Percentiles rank a stretch among this genome's conserved stretches.
phyloP scores from a whole-genome alignment of 2,113 vertebrate species.

The Zosterops japonicus region DNA sequence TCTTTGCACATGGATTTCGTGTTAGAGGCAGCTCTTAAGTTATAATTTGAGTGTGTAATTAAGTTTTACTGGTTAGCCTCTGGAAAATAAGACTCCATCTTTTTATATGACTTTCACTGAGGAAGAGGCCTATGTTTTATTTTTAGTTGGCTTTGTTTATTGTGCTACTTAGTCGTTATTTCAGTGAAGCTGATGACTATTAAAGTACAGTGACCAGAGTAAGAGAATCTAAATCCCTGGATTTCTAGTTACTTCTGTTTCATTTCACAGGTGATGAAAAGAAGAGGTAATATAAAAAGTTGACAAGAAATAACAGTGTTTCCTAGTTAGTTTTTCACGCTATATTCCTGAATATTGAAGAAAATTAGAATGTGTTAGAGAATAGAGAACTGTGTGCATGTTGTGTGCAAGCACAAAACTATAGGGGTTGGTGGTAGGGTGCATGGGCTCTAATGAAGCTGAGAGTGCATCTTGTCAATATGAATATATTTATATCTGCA shows the following conservation, averaged over 20 bases:
- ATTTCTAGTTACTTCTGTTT: not conserved
- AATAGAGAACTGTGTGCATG: not conserved
- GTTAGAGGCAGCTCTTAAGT: not conserved
- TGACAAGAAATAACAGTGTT: not conserved
- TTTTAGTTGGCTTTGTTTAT: slow-evolving; percentile 18
- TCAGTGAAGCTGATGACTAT: not conserved
- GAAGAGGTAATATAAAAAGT: not conserved
- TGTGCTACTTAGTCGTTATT: not conserved
- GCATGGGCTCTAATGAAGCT: not conserved
- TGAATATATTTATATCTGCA: not conserved
- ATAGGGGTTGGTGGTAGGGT: not conserved
- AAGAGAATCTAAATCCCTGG: not conserved
- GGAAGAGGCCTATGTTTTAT: not conserved
- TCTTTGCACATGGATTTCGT: not conserved
- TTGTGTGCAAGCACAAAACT: not conserved
- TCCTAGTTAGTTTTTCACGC: not conserved
- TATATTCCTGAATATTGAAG: not conserved
- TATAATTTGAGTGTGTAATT: slow-evolving; percentile 9
- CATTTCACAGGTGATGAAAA: not conserved
- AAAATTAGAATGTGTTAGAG: not conserved
- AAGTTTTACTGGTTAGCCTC: slow-evolving; percentile 3
- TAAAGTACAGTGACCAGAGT: not conserved
- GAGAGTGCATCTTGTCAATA: not conserved
- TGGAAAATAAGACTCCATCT: not conserved
- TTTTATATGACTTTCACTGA: not conserved